Base-by-base conservation (phyloP, 2,113 vertebrate genomes). In the Engystomops pustulosus region DNA sequence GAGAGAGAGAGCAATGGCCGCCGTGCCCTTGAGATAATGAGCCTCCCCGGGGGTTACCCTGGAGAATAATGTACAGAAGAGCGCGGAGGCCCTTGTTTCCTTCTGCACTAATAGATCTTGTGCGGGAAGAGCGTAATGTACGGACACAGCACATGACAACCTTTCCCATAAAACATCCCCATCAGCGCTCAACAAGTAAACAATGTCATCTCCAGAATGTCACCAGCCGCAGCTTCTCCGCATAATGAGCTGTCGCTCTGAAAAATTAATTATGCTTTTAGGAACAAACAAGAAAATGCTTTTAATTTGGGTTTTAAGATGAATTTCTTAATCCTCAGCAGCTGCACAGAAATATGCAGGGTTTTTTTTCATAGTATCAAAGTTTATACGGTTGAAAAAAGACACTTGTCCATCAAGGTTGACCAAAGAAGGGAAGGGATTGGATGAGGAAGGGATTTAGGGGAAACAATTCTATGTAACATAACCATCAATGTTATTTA, bases 21-120 rank as follows among this genome's bases (percentile, higher is more conserved):
- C 55, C 18, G 77, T 67, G 77, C 77, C 77, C 77, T 79, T 62
- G 77, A 79, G 77, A 45, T 41, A 79, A 79, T 44, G 77, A 79
- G 58, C 47, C 55, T 79, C 77, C 32, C 0, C 58, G 65, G 77
- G 77, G 77, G 38, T 65, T 32, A 23, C n/a, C n/a, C n/a, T n/a
- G 38, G 15, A 69, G 79, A 69, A 68, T 68, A 10, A 81, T 53
- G 79, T 49, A 53, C 11, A 55, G 47, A 55, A 81, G 65, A 51
- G 65, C 11, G 65, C 25, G 51, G 79, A 70, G 65, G 70, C 18
- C 27, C 23, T 27, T 30, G 81, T 55, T 58, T 32, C 44, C 49
- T 83, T 83, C 53, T 65, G 53, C 81, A 49, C 53, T 75, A 75
- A 45, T 72, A 55, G 25, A n/a, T 47, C 44, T 32, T n/a, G 8